Evolutionary conservation across 2,797 vertebrate genomes (phyloP), one percentile per base, ranked within the genome.

Genomic region (Psittacula derbiana): DNA sequence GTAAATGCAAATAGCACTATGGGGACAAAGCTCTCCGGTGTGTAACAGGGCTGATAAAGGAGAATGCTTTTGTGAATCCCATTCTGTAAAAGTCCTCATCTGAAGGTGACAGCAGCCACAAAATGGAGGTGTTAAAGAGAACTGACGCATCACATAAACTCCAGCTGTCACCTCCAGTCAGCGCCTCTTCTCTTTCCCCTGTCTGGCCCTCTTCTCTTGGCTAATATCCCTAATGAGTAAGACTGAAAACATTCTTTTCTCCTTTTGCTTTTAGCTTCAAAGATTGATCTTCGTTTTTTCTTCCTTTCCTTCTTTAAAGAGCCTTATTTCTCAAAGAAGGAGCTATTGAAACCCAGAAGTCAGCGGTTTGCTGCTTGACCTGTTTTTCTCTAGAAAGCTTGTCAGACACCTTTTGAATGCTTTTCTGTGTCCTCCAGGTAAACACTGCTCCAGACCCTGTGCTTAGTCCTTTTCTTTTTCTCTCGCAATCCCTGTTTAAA

Each of bases 81-180:
- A 1, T 43, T 79, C 88, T 36, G 72, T 11, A 64, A n/a, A 52
- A 85, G 60, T 52, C 16, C 71, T 92, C 88, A 18, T 86, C 38
- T 65, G 91, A 95, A 90, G 90, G 93, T 95, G 95, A 95, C 92
- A 95, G 96, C 95, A 97, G 92, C 92, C 93, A 72, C 58, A 25
- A 43, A 76, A 90, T 16, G 71, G 92, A 96, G 93, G 92, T 94
- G 94, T 92, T 93, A 92, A 96, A 94, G 87, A 71, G 93, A 84
- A 41, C 90, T 88, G 93, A 93, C 71, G 72, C 88, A 70, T 90
- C 87, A 44, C 40, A 94, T 84, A 80, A 96, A 96, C 91, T 95
- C 92, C 96, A 96, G 95, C 95, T 95, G 96, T 94, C 92, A 4
- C 90, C 94, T 96, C 57, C 88, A 93, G 88, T 80, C 91, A 88